These are phyloP conservation scores for Meleagris gallopavo DNA, from an alignment of 2,113 vertebrate species.

Conservation along the genomic window DNA sequence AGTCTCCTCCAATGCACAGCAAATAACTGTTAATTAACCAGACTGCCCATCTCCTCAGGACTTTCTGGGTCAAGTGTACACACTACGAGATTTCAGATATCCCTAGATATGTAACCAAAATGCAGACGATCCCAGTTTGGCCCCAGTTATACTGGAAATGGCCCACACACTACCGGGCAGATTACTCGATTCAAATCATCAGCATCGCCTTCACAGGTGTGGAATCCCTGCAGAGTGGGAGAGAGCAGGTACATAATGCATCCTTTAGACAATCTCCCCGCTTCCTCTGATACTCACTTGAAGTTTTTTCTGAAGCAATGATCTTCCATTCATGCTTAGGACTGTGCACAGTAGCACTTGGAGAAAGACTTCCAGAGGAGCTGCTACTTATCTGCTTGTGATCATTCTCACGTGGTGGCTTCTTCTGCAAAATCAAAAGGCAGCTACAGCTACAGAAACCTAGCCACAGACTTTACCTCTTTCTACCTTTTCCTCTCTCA, in stretches of 20 bases:
- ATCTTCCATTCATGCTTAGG: conserved; percentile 98
- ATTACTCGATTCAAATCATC: not conserved
- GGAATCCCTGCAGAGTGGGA: not conserved
- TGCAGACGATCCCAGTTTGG: not conserved
- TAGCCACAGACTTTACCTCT: conserved; percentile 66
- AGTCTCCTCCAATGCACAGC: not conserved
- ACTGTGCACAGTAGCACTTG: conserved; percentile 86
- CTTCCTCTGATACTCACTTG: conserved; percentile 85
- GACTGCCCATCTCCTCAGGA: not conserved
- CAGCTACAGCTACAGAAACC: conserved; percentile 94
- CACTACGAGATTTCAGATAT: accelerated
- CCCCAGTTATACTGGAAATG: not conserved
- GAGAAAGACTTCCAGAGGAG: conserved; percentile 91
- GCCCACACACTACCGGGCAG: not conserved
- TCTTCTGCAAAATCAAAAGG: conserved; percentile 98
- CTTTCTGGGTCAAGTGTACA: not conserved
- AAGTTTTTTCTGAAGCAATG: conserved; percentile 96
- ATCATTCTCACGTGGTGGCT: conserved; percentile 92
- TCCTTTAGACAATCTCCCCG: not conserved
- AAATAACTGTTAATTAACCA: not conserved
- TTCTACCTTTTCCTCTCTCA: conserved; percentile 66
- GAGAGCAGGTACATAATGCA: not conserved
- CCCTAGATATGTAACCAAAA: not conserved
- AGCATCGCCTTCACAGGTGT: not conserved
- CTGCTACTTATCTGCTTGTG: conserved; percentile 94